A percentile compares a stretch with the other conserved stretches of the same genome.
Conservation (phyloP, 2,797 vertebrate genomes). For the Phrynocephalus guinanensis region DNA sequence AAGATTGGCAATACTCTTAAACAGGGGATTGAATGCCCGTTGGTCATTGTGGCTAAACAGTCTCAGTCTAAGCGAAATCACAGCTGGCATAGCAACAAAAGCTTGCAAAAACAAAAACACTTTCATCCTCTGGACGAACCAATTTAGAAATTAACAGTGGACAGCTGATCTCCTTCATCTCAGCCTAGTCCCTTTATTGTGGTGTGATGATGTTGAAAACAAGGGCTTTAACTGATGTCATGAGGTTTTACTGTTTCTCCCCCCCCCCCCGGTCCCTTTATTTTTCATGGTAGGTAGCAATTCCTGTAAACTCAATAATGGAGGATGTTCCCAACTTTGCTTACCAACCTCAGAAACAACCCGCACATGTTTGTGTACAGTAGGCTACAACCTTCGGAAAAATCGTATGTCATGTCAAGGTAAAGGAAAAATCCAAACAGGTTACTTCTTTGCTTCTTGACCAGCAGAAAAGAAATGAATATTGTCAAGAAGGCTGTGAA, state of each 20-base stretch:
- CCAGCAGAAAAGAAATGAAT: neutral
- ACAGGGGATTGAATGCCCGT: neutral
- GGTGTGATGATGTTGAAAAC: neutral
- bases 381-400: conserved; percentile 92
- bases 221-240: neutral
- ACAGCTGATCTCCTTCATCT: too few species aligned
- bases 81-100: neutral
- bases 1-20: neutral
- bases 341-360: conserved; percentile 94
- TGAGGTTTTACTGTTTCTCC: neutral
- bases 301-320: conserved; percentile 93
- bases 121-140: neutral
- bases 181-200: neutral
- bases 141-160: neutral
- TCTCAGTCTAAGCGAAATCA: neutral
- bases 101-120: too few species aligned
- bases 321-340: conserved; percentile 96
- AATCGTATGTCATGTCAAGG: conserved; percentile 96
- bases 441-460: neutral
- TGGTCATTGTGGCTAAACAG: neutral
- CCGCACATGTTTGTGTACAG: conserved; percentile 92
- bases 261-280: neutral
- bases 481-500: fast-evolving
- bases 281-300: conserved; percentile 84
- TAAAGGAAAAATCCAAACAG: conserved; percentile 54